These are phyloP conservation scores for Neuroscelio doddi DNA, from an alignment of 2,888 invertebrate species.

Conservation along the genomic window DNA sequence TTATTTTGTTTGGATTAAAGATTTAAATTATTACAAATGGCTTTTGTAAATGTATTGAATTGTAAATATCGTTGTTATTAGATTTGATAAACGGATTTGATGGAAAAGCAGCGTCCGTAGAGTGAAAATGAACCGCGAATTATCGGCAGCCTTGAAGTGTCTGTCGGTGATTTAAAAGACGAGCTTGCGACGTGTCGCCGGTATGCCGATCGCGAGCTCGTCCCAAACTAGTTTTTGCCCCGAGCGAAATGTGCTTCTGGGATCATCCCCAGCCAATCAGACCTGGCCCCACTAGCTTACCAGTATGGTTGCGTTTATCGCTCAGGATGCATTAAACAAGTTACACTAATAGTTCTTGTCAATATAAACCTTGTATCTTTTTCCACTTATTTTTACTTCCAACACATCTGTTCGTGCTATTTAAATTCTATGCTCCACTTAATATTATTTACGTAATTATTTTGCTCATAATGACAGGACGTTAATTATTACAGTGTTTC, in stretches of 20 bases:
- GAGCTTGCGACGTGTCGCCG: slow-evolving; percentile 65
- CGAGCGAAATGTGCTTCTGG: slow-evolving; percentile 52
- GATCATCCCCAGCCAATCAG: slow-evolving; percentile 43
- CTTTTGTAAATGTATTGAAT: too few species aligned
- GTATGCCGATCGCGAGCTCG: slow-evolving; percentile 56
- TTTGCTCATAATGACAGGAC: too few species aligned
- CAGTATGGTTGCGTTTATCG: slow-evolving; percentile 32
- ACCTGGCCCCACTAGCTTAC: slow-evolving; percentile 22
- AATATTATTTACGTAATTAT: too few species aligned
- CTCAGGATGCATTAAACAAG: slow-evolving; percentile 28
- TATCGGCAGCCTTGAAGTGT: slow-evolving; percentile 66
- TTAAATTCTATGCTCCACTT: too few species aligned
- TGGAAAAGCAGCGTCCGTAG: neutral
- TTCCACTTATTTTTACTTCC: too few species aligned
- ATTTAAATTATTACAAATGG: too few species aligned
- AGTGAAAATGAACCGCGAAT: slow-evolving; percentile 49
- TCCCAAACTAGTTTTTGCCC: slow-evolving; percentile 60
- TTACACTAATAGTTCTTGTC: slow-evolving; percentile 29
- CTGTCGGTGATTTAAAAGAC: slow-evolving; percentile 67
- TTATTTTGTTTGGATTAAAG: too few species aligned
- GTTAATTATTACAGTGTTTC: too few species aligned
- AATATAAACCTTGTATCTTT: slow-evolving; percentile 19
- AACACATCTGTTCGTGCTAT: too few species aligned
- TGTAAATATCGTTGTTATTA: too few species aligned
- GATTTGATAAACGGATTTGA: too few species aligned